phyloP scores from a whole-genome alignment of 2,113 vertebrate genomes.

The Neomonachus schauinslandi region DNA sequence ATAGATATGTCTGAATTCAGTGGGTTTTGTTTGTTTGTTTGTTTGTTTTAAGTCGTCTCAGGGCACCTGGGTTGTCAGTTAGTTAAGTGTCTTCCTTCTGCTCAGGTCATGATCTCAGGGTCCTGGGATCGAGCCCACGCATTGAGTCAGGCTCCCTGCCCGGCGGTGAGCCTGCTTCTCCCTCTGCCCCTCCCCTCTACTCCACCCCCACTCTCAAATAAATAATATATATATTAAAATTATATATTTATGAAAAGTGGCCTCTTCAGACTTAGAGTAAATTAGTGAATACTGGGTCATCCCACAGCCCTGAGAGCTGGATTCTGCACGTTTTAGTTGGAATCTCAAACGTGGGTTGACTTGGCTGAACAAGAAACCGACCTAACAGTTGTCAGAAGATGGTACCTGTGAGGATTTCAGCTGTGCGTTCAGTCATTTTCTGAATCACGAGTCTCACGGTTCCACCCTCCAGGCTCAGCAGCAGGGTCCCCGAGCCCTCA shows the following conservation, averaged over 20 bases:
- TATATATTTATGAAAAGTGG: no score
- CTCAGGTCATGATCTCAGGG: neutral
- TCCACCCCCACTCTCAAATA: neutral
- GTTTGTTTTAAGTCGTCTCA: neutral
- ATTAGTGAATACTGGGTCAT: neutral
- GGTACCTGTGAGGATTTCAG: conserved; percentile 90
- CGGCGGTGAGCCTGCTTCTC: neutral
- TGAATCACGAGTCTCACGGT: conserved; percentile 89
- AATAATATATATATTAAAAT: neutral
- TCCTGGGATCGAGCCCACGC: neutral
- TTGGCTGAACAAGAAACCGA: neutral
- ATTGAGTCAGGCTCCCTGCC: neutral
- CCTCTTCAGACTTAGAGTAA: neutral
- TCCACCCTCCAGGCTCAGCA: conserved; percentile 89
- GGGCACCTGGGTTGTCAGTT: neutral
- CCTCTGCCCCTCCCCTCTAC: neutral
- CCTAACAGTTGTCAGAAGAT: neutral
- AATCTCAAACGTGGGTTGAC: neutral
- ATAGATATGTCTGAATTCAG: neutral
- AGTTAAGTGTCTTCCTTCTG: neutral
- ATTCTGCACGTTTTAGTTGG: neutral
- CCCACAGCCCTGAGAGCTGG: neutral
- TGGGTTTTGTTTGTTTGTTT: neutral
- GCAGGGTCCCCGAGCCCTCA: conserved; percentile 88
- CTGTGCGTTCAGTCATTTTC: conserved; percentile 83